phyloP scores from a whole-genome alignment of 1,140 invertebrate species.

The Reticulitermes speratus region DNA sequence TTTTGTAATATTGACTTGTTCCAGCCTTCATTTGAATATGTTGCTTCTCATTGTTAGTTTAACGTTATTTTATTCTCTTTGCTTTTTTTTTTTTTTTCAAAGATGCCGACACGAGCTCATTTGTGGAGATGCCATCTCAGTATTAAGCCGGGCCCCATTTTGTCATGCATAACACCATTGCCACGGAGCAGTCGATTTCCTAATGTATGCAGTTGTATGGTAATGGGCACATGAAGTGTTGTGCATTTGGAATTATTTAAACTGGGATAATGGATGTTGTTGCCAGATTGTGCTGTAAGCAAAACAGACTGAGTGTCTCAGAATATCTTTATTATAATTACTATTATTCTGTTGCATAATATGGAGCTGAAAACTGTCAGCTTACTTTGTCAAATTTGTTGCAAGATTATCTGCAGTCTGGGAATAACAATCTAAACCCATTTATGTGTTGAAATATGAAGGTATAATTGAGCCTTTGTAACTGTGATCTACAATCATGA shows the following conservation, averaged over 20 bases:
- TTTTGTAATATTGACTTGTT: not conserved
- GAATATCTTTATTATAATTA: not conserved
- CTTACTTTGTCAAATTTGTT: too few species aligned
- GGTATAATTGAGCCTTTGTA: too few species aligned
- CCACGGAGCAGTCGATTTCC: not conserved
- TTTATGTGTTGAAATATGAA: too few species aligned
- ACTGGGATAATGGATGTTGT: constrained; percentile 11
- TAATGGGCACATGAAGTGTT: not conserved
- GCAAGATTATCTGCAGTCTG: too few species aligned
- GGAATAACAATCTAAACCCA: too few species aligned
- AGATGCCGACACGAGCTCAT: not conserved
- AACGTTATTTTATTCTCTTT: not conserved
- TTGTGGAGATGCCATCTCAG: constrained; percentile 4
- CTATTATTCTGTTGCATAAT: not conserved
- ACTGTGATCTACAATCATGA: too few species aligned
- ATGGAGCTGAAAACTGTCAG: too few species aligned
- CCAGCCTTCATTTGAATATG: not conserved
- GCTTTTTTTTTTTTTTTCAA: not conserved
- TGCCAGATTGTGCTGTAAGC: not conserved
- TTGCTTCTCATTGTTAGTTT: not conserved
- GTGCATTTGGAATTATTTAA: constrained; percentile 19
- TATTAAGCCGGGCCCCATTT: not conserved
- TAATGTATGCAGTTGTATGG: not conserved
- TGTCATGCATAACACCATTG: not conserved
- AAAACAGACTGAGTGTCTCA: not conserved